Evolutionary conservation across 2,797 vertebrate genomes (phyloP).

Genomic region (Silurus lanzhouensis): DNA sequence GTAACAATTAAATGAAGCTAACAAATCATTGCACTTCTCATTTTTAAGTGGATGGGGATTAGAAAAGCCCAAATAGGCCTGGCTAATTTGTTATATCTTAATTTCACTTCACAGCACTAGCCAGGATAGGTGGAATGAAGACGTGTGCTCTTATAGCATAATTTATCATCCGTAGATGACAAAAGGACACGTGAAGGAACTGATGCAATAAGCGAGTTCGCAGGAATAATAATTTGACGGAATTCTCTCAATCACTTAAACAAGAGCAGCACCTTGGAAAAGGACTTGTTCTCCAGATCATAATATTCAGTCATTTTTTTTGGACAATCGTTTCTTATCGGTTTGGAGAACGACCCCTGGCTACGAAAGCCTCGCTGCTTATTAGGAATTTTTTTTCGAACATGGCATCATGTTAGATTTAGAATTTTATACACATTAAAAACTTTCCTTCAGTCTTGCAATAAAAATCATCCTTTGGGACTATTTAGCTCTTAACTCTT

Average conservation of each 20-base stretch:
- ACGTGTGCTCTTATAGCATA: background rate
- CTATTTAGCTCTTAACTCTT: constrained; percentile 56
- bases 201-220: background rate
- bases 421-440: constrained; percentile 46
- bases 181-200: background rate
- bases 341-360: background rate
- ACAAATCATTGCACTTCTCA: constrained; percentile 47
- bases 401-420: constrained; percentile 36
- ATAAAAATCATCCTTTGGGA: constrained; percentile 37
- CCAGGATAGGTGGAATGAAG: background rate
- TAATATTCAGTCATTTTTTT: constrained; percentile 2
- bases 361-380: background rate
- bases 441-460: constrained; percentile 43
- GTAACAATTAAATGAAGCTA: constrained; percentile 55
- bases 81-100: constrained; percentile 43
- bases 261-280: background rate
- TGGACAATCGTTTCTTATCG: constrained; percentile 1
- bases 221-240: background rate
- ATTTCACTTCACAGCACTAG: constrained; percentile 33
- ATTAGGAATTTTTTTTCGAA: constrained; percentile 21
- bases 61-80: constrained; percentile 20
- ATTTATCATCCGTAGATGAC: background rate
- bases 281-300: background rate
- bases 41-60: constrained; percentile 49
- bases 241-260: constrained; percentile 9